These are phyloP conservation scores for Botia kubotai DNA, from an alignment of 2,797 vertebrate genomes.

Conservation along the genomic window DNA sequence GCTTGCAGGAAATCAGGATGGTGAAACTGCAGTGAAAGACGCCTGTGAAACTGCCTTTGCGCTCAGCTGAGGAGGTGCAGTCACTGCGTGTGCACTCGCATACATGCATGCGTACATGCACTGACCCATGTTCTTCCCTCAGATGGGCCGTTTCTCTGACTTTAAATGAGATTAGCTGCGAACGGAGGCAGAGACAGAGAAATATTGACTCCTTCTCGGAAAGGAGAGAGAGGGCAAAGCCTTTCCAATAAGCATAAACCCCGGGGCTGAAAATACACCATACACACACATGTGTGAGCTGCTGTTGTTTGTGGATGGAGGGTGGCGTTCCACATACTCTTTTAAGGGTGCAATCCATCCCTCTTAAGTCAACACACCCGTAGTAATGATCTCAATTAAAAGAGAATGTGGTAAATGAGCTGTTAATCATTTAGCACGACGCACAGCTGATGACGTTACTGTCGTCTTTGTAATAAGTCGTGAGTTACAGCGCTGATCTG, in stretches of 20 bases:
- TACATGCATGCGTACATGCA: slow-evolving; percentile 23
- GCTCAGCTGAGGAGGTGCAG: slow-evolving; percentile 34
- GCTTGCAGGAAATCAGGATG: slow-evolving; percentile 2
- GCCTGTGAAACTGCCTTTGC: slow-evolving; percentile 30
- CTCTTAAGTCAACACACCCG: slow-evolving; percentile 51
- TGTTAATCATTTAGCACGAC: slow-evolving; percentile 4
- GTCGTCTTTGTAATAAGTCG: slow-evolving; percentile 2
- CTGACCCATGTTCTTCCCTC: slow-evolving; percentile 46
- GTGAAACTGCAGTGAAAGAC: slow-evolving; percentile 61
- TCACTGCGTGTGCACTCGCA: background rate
- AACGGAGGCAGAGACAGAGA: slow-evolving; percentile 74
- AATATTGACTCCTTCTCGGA: slow-evolving; percentile 86
- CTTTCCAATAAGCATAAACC: slow-evolving; percentile 87
- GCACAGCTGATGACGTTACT: background rate
- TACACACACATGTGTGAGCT: slow-evolving; percentile 77
- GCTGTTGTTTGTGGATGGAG: slow-evolving; percentile 69
- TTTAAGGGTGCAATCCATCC: slow-evolving; percentile 45
- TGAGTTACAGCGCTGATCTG: background rate
- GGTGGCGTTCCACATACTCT: slow-evolving; percentile 53
- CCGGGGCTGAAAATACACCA: slow-evolving; percentile 82
- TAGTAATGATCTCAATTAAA: slow-evolving; percentile 41
- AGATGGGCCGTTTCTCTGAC: slow-evolving; percentile 60
- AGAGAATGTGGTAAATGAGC: slow-evolving; percentile 44
- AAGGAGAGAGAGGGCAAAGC: slow-evolving; percentile 80
- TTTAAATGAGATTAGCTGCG: slow-evolving; percentile 66